Percentiles rank a stretch among this genome's conserved stretches.
Conservation (phyloP, 1,140 invertebrate genomes). For the Tyrophagus putrescentiae region DNA sequence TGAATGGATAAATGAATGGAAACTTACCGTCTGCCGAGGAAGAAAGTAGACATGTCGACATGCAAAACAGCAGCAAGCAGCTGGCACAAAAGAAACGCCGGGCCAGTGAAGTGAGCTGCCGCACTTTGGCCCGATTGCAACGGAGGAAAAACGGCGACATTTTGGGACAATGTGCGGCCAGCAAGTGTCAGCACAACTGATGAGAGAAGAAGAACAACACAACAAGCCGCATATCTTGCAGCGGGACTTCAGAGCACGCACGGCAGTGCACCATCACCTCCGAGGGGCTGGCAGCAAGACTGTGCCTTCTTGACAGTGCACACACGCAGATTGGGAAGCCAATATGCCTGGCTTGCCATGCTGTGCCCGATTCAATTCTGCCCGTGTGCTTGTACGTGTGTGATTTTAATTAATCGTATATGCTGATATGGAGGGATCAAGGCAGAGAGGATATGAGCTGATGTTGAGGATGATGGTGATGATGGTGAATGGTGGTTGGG, state of each 20-base stretch:
- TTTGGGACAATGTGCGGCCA: not conserved
- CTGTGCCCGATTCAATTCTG: too few relatives aligned
- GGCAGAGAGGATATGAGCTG: too few relatives aligned
- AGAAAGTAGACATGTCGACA: not conserved
- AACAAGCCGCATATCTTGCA: not conserved
- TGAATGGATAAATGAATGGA: not conserved
- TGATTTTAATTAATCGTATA: too few relatives aligned
- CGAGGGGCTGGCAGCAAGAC: not conserved
- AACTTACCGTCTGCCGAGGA: not conserved
- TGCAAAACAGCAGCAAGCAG: not conserved
- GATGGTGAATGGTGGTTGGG: too few relatives aligned
- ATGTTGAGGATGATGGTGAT: too few relatives aligned
- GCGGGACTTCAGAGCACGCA: not conserved
- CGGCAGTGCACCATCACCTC: not conserved
- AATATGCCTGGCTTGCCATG: too few relatives aligned
- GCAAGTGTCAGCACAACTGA: slow-evolving; percentile 1
- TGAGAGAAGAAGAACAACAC: not conserved
- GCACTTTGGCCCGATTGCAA: not conserved
- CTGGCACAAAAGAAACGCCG: not conserved
- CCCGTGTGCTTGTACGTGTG: too few relatives aligned
- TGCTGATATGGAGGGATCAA: too few relatives aligned
- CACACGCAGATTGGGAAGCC: too few relatives aligned
- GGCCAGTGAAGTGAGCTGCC: not conserved
- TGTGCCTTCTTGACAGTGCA: too few relatives aligned
- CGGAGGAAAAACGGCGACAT: not conserved